Percentiles rank a stretch among this genome's conserved stretches.
Conservation (phyloP, 1,140 invertebrate genomes). For the Prorops nasuta region DNA sequence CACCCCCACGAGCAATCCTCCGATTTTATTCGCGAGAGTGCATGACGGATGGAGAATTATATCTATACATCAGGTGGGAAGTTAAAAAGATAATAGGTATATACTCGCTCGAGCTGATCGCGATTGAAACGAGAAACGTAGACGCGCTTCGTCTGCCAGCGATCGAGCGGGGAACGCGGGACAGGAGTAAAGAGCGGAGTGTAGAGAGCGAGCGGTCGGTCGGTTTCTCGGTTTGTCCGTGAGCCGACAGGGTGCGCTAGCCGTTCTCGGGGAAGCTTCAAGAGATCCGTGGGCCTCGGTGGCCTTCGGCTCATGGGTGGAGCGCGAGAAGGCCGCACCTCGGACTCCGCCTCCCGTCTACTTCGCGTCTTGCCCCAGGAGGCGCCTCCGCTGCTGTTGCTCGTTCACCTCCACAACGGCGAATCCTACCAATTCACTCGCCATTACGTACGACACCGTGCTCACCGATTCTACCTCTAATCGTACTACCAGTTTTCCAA, state of each 20-base stretch:
- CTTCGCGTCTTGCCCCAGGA: constrained; percentile 23
- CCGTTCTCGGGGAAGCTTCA: constrained; percentile 6
- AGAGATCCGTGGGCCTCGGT: constrained; percentile 12
- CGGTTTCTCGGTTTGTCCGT: neutral
- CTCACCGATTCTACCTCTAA: too few species aligned
- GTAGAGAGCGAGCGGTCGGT: neutral
- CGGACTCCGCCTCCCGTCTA: constrained; percentile 45
- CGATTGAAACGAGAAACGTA: too few species aligned
- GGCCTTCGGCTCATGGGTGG: constrained; percentile 48
- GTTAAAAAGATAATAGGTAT: too few species aligned
- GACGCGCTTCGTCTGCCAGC: too few species aligned
- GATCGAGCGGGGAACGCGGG: too few species aligned
- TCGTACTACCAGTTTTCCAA: too few species aligned
- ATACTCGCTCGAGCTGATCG: too few species aligned
- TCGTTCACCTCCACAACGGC: constrained; percentile 3
- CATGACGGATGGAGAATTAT: too few species aligned
- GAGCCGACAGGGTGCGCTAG: constrained; percentile 41
- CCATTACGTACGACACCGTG: neutral
- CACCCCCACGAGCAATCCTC: too few species aligned
- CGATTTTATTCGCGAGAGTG: too few species aligned
- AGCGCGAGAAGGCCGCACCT: constrained; percentile 45
- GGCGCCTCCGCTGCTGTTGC: constrained; percentile 27
- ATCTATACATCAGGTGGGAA: too few species aligned
- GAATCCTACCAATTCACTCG: too few species aligned
- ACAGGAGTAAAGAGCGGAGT: neutral